Evolutionary conservation across 1,140 invertebrate genomes (phyloP).

Genomic region (Cydia fagiglandana): DNA sequence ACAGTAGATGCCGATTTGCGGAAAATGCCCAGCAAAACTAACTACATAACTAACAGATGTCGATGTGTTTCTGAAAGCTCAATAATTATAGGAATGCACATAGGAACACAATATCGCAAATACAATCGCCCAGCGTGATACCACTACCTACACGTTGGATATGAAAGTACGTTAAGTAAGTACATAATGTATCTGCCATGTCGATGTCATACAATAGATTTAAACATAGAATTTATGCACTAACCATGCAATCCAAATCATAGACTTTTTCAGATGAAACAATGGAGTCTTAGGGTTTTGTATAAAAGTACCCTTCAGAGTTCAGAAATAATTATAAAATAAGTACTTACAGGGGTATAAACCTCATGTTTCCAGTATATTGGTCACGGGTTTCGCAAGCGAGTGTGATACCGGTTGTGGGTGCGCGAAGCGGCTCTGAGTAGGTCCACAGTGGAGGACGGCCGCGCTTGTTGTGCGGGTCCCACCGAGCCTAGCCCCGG

Average conservation of each 20-base stretch:
- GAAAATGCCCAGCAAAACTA: too few species aligned
- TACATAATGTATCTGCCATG: not conserved
- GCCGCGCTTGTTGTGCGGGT: conserved; percentile 68
- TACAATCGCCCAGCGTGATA: conserved; percentile 57
- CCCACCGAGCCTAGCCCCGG: conserved; percentile 50
- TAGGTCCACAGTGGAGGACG: conserved; percentile 66
- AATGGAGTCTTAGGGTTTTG: not conserved
- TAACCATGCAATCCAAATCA: not conserved
- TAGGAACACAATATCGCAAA: conserved; percentile 53
- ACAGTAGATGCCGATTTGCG: too few species aligned
- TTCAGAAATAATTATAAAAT: conserved; percentile 33
- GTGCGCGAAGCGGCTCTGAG: conserved; percentile 55
- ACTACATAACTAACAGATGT: too few species aligned
- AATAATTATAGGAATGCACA: not conserved
- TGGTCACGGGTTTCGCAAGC: conserved; percentile 49
- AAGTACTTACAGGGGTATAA: conserved; percentile 65
- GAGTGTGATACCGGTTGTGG: conserved; percentile 58
- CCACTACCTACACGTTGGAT: conserved; percentile 20
- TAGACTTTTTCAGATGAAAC: not conserved
- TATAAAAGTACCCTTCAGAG: not conserved
- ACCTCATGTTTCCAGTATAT: conserved; percentile 62
- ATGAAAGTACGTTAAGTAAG: not conserved
- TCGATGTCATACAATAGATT: not conserved
- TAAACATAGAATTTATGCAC: not conserved
- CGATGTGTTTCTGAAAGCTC: not conserved